Evolutionary conservation across 2,113 vertebrate genomes (phyloP), one percentile per base, ranked within the genome.

Genomic region (Embiotoca jacksoni): DNA sequence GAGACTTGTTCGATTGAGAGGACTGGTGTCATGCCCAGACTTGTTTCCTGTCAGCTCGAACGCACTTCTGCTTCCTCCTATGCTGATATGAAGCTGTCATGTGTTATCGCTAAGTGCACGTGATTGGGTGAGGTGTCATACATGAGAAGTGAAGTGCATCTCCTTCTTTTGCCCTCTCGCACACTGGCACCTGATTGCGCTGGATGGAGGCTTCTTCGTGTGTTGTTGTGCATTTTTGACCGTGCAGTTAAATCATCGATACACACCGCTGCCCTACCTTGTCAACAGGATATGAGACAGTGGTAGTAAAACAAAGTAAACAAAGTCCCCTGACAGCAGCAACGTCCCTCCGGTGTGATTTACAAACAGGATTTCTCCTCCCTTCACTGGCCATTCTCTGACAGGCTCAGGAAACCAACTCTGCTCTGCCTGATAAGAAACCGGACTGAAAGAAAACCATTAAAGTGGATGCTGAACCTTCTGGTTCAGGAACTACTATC

Each of bases 361-460:
- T 92, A 91, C 88, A 70, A 86, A 90, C 91, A 91, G 92, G 91
- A 91, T 90, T 89, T 90, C 85, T 87, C 73, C 69, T 88, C 80
- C 54, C 47, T 80, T 84, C 54, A 2, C 85, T 81, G 81, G 68
- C 85, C 68, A 90, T 91, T 93, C 86, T 91, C 75, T 87, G 84
- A 83, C 77, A 61, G 69, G 41, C 66, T 77, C 90, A 85, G 92
- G 92, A 93, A 93, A 77, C 79, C 62, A 36, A 77, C 72, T 87
- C 89, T 91, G 91, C 39, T 81, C 57, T 36, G 81, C 61, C 91
- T 80, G 92, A 93, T 93, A 92, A 93, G 82, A 77, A 61, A 79
- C 63, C 49, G 64, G 75, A 83, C 72, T 78, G 47, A 81, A 80
- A 84, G 70, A 67, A 33, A 62, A 59, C 30, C 52, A 39, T 76